Conservation (phyloP, 2,113 vertebrate species). For the Antechinus flavipes region DNA sequence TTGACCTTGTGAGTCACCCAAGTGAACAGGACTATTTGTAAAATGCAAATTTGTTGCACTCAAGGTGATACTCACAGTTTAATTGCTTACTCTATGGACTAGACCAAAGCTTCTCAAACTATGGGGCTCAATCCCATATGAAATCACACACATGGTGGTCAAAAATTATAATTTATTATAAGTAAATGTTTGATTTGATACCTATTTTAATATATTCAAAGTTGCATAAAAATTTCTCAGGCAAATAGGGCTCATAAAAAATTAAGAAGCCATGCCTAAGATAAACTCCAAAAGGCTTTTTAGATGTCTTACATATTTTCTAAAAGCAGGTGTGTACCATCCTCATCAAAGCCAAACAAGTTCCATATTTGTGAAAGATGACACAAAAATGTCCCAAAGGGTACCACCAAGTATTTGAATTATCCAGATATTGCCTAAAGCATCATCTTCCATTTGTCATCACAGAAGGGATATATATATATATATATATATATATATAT, state of each 20-base stretch:
- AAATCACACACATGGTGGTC: too few species aligned
- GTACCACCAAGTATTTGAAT: neutral
- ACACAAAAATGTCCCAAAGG: neutral
- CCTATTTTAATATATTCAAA: too few species aligned
- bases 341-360: neutral
- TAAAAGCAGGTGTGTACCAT: neutral
- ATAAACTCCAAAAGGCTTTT: constrained; percentile 16
- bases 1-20: neutral
- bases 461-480: neutral
- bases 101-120: too few species aligned
- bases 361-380: neutral
- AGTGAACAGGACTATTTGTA: neutral
- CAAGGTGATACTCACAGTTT: neutral
- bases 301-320: neutral
- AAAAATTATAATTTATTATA: too few species aligned
- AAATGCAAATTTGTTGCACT: neutral
- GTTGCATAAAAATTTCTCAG: too few species aligned
- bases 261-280: too few species aligned
- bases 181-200: too few species aligned
- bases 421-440: neutral
- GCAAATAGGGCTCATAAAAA: too few species aligned
- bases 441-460: neutral
- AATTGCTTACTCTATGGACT: neutral
- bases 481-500: too few species aligned
- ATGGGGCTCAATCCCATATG: too few species aligned